Conservation (phyloP, 2,113 vertebrate genomes). For the Tetraodon nigroviridis region DNA sequence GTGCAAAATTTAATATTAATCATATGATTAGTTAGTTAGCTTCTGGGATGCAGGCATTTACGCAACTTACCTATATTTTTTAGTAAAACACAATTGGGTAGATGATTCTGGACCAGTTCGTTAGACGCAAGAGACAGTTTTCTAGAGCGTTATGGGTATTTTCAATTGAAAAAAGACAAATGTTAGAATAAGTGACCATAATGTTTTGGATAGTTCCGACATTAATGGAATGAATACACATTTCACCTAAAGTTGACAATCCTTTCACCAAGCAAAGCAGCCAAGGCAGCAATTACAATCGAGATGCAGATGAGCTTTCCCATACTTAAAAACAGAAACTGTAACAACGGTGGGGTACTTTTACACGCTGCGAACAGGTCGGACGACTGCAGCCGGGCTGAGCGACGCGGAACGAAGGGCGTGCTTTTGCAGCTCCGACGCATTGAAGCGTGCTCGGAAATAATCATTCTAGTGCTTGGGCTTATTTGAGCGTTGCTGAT, state of each 20-base stretch:
- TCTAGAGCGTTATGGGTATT: conserved; percentile 40
- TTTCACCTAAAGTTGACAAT: conserved; percentile 59
- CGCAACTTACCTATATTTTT: conserved; percentile 64
- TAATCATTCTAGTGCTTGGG: too few relatives aligned
- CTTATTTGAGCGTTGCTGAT: too few relatives aligned
- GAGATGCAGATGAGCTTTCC: conserved; percentile 48
- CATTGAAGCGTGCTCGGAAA: conserved; percentile 8
- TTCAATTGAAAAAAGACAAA: background rate
- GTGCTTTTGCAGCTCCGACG: conserved; percentile 8
- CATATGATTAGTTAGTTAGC: too few relatives aligned
- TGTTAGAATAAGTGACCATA: background rate
- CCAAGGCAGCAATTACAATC: conserved; percentile 37
- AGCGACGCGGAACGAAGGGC: background rate
- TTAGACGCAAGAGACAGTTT: conserved; percentile 41
- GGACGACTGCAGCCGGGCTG: background rate
- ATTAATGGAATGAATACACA: background rate
- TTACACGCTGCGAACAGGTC: background rate
- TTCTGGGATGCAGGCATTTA: background rate
- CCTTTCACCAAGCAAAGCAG: conserved; percentile 64
- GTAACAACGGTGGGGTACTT: background rate
- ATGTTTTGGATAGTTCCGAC: background rate
- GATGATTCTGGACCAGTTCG: conserved; percentile 64
- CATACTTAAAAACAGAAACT: conserved; percentile 41
- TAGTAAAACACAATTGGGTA: conserved; percentile 66
- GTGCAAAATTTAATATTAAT: background rate